These are phyloP conservation scores for Phataginus tricuspis DNA, from an alignment of 2,797 vertebrate genomes.

Conservation along the genomic window DNA sequence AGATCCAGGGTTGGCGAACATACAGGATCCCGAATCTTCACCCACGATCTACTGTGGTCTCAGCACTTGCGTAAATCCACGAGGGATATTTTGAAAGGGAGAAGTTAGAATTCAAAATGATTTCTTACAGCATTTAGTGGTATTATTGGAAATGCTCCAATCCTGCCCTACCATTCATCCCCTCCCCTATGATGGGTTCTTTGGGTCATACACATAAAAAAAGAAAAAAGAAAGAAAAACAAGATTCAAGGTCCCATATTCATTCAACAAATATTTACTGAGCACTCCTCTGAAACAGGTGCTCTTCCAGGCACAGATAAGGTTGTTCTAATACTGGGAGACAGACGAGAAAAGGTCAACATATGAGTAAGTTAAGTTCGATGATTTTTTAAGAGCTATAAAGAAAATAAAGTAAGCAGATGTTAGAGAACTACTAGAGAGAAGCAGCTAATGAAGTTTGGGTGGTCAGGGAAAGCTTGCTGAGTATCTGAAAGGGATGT, in stretches of 20 bases:
- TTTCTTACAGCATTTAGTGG: neutral
- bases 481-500: slow-evolving; percentile 1
- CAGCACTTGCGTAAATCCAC: slow-evolving; percentile 9
- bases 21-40: neutral
- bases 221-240: slow-evolving; percentile 22
- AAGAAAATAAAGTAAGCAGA: neutral
- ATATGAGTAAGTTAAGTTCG: slow-evolving; percentile 10
- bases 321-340: neutral
- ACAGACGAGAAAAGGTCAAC: neutral
- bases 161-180: neutral
- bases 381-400: slow-evolving; percentile 9
- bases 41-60: neutral
- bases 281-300: neutral
- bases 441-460: neutral
- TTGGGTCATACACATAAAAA: neutral
- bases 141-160: neutral
- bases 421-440: neutral
- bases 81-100: slow-evolving; percentile 9
- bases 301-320: neutral
- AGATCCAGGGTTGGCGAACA: neutral
- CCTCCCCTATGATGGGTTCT: neutral
- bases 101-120: slow-evolving; percentile 8
- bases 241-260: neutral
- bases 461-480: neutral
- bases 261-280: neutral